phyloP scores from a whole-genome alignment of 1,140 invertebrate genomes.

The Gryon sp. region DNA sequence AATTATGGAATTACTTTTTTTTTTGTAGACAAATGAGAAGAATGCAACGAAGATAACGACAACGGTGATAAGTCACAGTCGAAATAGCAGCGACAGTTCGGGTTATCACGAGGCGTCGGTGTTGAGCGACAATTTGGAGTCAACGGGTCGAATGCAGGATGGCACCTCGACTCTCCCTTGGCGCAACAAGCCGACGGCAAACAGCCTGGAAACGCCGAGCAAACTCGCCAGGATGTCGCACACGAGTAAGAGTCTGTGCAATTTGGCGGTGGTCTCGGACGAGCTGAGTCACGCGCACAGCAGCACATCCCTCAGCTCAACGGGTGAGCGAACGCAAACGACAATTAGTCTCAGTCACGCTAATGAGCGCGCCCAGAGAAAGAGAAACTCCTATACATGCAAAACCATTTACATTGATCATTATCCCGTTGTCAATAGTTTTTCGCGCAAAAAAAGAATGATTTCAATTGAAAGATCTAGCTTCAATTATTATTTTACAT shows the following conservation, averaged over 20 bases:
- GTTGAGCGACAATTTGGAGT: slow-evolving; percentile 82
- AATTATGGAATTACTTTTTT: no score
- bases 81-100: slow-evolving; percentile 88
- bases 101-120: slow-evolving; percentile 88
- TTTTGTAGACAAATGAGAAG: slow-evolving; percentile 45
- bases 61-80: slow-evolving; percentile 83
- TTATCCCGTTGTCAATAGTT: no score
- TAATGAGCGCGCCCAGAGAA: not conserved
- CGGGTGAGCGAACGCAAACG: slow-evolving; percentile 64
- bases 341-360: slow-evolving; percentile 26
- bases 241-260: slow-evolving; percentile 76
- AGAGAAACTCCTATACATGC: not conserved
- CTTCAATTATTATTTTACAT: no score
- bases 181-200: slow-evolving; percentile 62
- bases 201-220: slow-evolving; percentile 66
- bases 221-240: slow-evolving; percentile 74
- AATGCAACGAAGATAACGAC: slow-evolving; percentile 51
- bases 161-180: slow-evolving; percentile 69
- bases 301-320: slow-evolving; percentile 74
- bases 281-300: slow-evolving; percentile 74
- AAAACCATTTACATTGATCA: not conserved
- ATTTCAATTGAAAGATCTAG: no score
- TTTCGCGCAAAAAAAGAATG: no score
- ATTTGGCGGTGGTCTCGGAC: slow-evolving; percentile 68
- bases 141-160: slow-evolving; percentile 72